Percentiles rank a stretch among this genome's conserved stretches.
These are phyloP conservation scores for Ochropacha duplaris DNA, from an alignment of 2,888 invertebrate genomes.

Conservation along the genomic window DNA sequence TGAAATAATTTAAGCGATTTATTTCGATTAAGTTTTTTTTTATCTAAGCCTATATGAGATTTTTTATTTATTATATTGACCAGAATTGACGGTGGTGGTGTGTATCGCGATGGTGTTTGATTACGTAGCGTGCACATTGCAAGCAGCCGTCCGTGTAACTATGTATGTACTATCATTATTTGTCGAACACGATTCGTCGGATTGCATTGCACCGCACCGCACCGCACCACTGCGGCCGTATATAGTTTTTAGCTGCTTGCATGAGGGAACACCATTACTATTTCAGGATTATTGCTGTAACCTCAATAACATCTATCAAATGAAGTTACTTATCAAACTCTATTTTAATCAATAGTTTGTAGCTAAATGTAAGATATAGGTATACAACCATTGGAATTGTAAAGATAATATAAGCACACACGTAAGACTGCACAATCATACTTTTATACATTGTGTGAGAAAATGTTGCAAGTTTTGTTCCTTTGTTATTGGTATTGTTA, in stretches of 20 bases:
- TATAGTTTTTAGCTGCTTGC: too few relatives aligned
- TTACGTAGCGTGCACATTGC: conserved; percentile 59
- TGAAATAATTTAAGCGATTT: neutral
- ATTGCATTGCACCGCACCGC: conserved; percentile 18
- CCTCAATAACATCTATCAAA: neutral
- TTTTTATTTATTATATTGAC: neutral
- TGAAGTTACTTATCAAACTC: too few relatives aligned
- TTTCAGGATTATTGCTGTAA: neutral
- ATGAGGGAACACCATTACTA: neutral
- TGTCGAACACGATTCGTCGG: conserved; percentile 34
- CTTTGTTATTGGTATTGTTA: neutral
- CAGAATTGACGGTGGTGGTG: neutral
- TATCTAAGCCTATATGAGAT: neutral
- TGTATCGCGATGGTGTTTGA: conserved; percentile 33
- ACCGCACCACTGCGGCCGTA: neutral
- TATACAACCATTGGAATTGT: neutral
- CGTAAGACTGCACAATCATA: neutral
- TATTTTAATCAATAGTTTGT: too few relatives aligned
- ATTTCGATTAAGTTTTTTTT: neutral
- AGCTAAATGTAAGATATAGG: neutral
- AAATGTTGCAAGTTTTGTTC: conserved; percentile 1
- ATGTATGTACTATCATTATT: conserved; percentile 60
- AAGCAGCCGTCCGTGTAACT: conserved; percentile 60
- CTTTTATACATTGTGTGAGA: neutral
- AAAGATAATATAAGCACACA: neutral